These are phyloP conservation scores for Petrocephalus microphthalmus DNA, from an alignment of 2,113 vertebrate species.

Conservation along the genomic window DNA sequence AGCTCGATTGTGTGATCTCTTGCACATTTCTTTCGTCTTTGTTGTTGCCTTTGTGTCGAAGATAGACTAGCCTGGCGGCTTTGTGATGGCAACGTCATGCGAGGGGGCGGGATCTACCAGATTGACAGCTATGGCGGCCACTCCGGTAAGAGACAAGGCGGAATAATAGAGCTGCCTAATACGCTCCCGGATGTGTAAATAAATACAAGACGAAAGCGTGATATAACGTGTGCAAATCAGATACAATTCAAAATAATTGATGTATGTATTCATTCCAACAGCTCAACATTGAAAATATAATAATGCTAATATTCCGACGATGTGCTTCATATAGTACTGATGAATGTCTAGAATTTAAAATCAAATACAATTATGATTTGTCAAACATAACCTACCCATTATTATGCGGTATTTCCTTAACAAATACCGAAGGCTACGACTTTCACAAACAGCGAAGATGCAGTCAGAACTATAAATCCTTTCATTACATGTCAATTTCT, in stretches of 20 bases:
- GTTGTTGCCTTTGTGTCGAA: conserved; percentile 65
- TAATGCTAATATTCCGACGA: background rate
- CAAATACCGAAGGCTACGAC: background rate
- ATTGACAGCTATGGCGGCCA: conserved; percentile 44
- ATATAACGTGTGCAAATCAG: conserved; percentile 17
- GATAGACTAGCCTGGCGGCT: conserved; percentile 55
- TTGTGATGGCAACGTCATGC: conserved; percentile 53
- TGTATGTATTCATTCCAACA: background rate
- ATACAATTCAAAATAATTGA: background rate
- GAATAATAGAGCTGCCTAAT: conserved; percentile 18
- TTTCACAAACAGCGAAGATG: background rate
- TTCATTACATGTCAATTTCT: background rate
- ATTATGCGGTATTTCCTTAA: background rate
- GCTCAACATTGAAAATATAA: background rate
- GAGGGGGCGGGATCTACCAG: conserved; percentile 42
- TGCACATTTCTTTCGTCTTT: conserved; percentile 55
- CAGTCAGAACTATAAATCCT: background rate
- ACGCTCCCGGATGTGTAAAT: conserved; percentile 77
- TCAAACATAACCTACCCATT: background rate
- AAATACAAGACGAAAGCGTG: conserved; percentile 59
- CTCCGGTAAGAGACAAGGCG: conserved; percentile 30
- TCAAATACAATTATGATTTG: background rate
- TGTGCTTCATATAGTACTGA: background rate
- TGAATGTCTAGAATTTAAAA: background rate
- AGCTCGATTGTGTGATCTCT: conserved; percentile 20